A percentile compares a stretch with the other conserved stretches of the same genome.
Evolutionary conservation across 2,888 invertebrate species (phyloP).

Genomic region (Polietes domitor): DNA sequence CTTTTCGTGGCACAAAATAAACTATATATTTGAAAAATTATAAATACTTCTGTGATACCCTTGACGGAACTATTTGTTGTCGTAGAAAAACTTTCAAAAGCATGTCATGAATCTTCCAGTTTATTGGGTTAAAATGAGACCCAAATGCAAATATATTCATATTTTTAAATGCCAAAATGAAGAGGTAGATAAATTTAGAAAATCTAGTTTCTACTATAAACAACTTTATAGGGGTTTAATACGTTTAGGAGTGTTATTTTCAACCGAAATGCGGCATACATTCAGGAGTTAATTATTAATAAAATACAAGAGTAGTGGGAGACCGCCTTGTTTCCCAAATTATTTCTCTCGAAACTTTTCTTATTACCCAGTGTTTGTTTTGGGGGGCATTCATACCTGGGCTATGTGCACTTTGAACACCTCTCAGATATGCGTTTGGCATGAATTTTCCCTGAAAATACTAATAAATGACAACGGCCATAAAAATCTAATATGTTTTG

Average conservation of each 20-base stretch:
- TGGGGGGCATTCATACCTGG: not conserved
- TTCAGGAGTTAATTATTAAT: not conserved
- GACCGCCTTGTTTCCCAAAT: not conserved
- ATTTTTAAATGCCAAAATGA: not conserved
- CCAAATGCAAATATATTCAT: too few species aligned
- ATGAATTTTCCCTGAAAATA: conserved; percentile 28
- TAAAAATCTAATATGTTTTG: conserved; percentile 63
- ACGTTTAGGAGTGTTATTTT: not conserved
- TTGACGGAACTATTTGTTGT: too few species aligned
- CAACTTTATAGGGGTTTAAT: not conserved
- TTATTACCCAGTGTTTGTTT: not conserved
- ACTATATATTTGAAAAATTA: too few species aligned
- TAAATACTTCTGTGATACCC: too few species aligned
- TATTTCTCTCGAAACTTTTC: not conserved
- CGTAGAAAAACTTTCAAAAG: too few species aligned
- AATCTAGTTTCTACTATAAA: not conserved
- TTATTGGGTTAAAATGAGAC: too few species aligned
- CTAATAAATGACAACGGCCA: conserved; percentile 53
- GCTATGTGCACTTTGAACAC: not conserved
- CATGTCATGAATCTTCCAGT: too few species aligned
- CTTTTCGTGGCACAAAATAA: too few species aligned
- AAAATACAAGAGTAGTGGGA: not conserved
- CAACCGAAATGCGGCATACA: not conserved
- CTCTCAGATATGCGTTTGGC: not conserved
- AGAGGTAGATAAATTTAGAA: too few species aligned